Percentiles rank a stretch among this genome's conserved stretches.
phyloP scores from a whole-genome alignment of 2,888 invertebrate genomes.

The Polymixis flavicincta region DNA sequence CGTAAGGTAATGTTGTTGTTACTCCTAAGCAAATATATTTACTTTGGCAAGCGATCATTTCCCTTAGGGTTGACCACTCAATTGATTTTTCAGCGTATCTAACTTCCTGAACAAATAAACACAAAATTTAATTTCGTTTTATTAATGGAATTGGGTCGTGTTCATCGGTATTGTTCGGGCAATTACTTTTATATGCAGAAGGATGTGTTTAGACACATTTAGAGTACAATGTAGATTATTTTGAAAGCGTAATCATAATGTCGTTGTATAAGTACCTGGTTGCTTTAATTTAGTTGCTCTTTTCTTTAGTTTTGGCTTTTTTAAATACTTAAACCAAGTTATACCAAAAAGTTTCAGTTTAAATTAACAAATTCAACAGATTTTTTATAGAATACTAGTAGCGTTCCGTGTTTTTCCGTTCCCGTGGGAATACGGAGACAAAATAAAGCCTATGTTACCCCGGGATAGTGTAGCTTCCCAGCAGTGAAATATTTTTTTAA shows the following conservation, averaged over 20 bases:
- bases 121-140: slow-evolving; percentile 47
- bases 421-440: too few species aligned
- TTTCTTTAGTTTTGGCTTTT: background rate
- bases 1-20: slow-evolving; percentile 54
- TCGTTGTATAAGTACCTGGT: too few species aligned
- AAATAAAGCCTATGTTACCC: too few species aligned
- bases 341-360: background rate
- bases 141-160: slow-evolving; percentile 29
- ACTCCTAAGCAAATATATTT: slow-evolving; percentile 56
- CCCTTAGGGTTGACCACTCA: slow-evolving; percentile 57
- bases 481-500: too few species aligned
- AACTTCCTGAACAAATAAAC: slow-evolving; percentile 56
- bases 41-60: slow-evolving; percentile 56
- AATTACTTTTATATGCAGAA: slow-evolving; percentile 33
- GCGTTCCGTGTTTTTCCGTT: too few species aligned
- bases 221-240: background rate
- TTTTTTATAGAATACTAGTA: background rate
- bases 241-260: background rate
- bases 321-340: background rate
- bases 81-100: slow-evolving; percentile 58
- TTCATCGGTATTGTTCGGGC: slow-evolving; percentile 21
- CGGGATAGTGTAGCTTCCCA: too few species aligned
- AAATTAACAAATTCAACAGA: background rate
- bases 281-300: too few species aligned
- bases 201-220: background rate